Evolutionary conservation across 1,140 invertebrate species (phyloP), one percentile per base, ranked within the genome.

Genomic region (Drosophila quadrilineata): DNA sequence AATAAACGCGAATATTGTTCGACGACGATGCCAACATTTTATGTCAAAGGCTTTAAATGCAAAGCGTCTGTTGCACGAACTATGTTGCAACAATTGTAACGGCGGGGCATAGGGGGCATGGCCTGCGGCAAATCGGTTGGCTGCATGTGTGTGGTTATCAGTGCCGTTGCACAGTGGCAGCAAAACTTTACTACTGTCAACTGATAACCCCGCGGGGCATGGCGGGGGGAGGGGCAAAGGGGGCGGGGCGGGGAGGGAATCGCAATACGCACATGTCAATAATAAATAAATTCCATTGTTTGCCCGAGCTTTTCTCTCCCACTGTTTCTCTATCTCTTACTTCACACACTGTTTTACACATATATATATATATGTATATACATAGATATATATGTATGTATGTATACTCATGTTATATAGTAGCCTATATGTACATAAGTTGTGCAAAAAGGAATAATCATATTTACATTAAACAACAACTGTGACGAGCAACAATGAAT

Each of bases 211-310:
- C 79, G 56, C 33, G 12, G 69, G 77, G 79, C 53, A 45, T 38
- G n/a, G n/a, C n/a, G n/a, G n/a, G n/a, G n/a, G n/a, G n/a, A n/a
- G n/a, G n/a, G n/a, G n/a, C n/a, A n/a, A n/a, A n/a, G n/a, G n/a
- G n/a, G n/a, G n/a, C n/a, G n/a, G n/a, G n/a, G n/a, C n/a, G n/a
- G n/a, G n/a, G n/a, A n/a, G n/a, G n/a, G n/a, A n/a, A n/a, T n/a
- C n/a, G 58, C 57, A 36, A 14, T 19, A 31, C 45, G 57, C 16
- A 52, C 28, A 77, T 74, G 77, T 84, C 77, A 84, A 84, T 84
- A 84, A 84, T 84, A 84, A 84, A 84, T 84, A 84, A 77, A 79
- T 85, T 50, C 73, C 77, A 84, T 82, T 82, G 77, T 84, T 82
- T 84, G 69, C 73, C 56, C 12, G 33, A 28, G n/a, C n/a, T n/a